These are phyloP conservation scores for Tachysurus vachellii DNA, from an alignment of 2,113 vertebrate species.

Conservation along the genomic window DNA sequence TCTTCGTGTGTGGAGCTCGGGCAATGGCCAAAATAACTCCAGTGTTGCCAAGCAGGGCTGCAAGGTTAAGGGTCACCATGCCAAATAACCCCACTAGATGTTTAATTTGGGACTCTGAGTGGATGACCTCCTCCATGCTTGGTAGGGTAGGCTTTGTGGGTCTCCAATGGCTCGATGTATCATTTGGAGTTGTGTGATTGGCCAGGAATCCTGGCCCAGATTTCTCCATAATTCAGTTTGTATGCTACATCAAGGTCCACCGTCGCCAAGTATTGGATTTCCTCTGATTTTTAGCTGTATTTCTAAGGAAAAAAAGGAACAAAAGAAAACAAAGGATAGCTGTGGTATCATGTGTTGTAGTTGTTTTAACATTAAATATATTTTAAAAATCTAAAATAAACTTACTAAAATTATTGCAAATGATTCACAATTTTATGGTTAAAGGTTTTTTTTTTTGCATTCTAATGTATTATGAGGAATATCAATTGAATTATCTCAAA, in stretches of 20 bases:
- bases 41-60: constrained; percentile 82
- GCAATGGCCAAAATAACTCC: constrained; percentile 82
- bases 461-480: background rate
- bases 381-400: background rate
- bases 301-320: constrained; percentile 6
- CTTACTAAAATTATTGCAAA: background rate
- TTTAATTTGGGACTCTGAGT: constrained; percentile 67
- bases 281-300: constrained; percentile 20
- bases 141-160: constrained; percentile 65
- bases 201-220: constrained; percentile 48
- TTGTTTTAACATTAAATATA: background rate
- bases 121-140: constrained; percentile 58
- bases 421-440: background rate
- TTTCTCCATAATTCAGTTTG: constrained; percentile 66
- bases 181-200: constrained; percentile 62
- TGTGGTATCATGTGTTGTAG: background rate
- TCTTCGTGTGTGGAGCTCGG: constrained; percentile 84
- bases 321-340: background rate
- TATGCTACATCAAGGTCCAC: constrained; percentile 27
- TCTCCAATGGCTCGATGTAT: constrained; percentile 60
- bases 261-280: constrained; percentile 50
- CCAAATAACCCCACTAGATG: constrained; percentile 79
- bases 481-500: background rate
- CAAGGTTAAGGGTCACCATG: constrained; percentile 82
- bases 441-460: background rate